Percentiles rank a stretch among this genome's conserved stretches.
phyloP scores from a whole-genome alignment of 2,888 invertebrate genomes.

The Teinopalpus imperialis region DNA sequence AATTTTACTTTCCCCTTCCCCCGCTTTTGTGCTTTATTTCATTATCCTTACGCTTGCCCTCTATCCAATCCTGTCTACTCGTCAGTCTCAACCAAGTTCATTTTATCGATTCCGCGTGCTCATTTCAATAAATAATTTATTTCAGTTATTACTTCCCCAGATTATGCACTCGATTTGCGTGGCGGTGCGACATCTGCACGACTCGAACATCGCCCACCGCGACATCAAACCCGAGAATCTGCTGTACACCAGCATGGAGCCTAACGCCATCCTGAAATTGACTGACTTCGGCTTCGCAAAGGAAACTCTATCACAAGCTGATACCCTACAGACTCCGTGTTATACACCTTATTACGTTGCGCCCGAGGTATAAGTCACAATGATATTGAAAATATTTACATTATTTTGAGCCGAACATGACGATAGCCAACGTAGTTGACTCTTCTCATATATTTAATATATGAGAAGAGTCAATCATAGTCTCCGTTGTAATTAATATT shows the following conservation, averaged over 20 bases:
- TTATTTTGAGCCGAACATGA: too few species aligned
- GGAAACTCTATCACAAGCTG: conserved; percentile 90
- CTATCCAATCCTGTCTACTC: too few species aligned
- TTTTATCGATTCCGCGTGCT: too few species aligned
- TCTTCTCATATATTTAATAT: too few species aligned
- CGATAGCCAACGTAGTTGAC: too few species aligned
- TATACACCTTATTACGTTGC: conserved; percentile 99
- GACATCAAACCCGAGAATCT: conserved; percentile 99
- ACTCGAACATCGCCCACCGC: conserved; percentile 96
- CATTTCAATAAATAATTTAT: conserved; percentile 13
- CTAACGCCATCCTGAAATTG: conserved; percentile 93
- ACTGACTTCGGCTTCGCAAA: conserved; percentile 99
- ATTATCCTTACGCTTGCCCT: too few species aligned
- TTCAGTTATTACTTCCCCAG: conserved; percentile 60
- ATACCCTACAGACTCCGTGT: conserved; percentile 97
- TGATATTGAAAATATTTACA: too few species aligned
- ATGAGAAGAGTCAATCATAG: too few species aligned
- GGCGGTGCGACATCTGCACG: conserved; percentile 96
- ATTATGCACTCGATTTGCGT: conserved; percentile 98
- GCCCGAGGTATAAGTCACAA: conserved; percentile 65
- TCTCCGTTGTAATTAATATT: too few species aligned
- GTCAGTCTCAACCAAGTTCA: too few species aligned
- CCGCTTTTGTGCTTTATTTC: too few species aligned
- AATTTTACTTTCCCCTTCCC: too few species aligned
- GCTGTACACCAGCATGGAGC: conserved; percentile 90